phyloP scores from a whole-genome alignment of 2,797 vertebrate genomes.

The Tokudaia tokunoshimensis region DNA sequence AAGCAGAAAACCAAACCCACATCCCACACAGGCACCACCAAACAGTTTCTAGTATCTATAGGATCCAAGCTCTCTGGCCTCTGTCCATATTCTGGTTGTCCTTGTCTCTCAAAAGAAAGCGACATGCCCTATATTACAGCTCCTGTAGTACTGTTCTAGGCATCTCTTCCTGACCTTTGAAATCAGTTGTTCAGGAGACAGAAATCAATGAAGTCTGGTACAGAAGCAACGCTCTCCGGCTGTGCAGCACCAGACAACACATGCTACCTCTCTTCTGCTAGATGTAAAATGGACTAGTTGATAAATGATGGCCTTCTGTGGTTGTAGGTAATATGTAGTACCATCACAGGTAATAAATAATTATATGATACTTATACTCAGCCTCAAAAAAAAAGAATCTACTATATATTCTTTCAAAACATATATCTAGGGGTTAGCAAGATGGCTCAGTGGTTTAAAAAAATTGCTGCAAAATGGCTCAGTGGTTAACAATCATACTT shows the following conservation, averaged over 20 bases:
- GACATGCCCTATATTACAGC: background rate
- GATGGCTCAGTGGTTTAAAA: background rate
- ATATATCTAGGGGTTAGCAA: background rate
- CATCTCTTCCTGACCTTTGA: background rate
- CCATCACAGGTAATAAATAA: background rate
- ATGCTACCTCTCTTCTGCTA: background rate
- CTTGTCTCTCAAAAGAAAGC: background rate
- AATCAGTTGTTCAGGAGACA: background rate
- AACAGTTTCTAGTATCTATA: too few relatives aligned
- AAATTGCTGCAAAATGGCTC: background rate
- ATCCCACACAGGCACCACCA: background rate
- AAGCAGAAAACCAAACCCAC: background rate
- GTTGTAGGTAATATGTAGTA: background rate
- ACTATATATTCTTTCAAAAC: background rate
- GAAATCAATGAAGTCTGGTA: background rate
- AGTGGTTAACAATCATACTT: background rate
- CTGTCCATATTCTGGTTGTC: background rate
- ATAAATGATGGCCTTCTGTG: background rate
- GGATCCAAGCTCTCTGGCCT: background rate
- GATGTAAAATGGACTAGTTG: background rate
- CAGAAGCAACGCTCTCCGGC: background rate
- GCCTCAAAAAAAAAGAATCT: background rate
- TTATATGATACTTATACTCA: fast-evolving
- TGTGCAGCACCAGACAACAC: background rate
- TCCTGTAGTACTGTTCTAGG: fast-evolving